A percentile compares a stretch with the other conserved stretches of the same genome.
Conservation (phyloP, 1,140 invertebrate species). For the Drosophila lacteicornis region DNA sequence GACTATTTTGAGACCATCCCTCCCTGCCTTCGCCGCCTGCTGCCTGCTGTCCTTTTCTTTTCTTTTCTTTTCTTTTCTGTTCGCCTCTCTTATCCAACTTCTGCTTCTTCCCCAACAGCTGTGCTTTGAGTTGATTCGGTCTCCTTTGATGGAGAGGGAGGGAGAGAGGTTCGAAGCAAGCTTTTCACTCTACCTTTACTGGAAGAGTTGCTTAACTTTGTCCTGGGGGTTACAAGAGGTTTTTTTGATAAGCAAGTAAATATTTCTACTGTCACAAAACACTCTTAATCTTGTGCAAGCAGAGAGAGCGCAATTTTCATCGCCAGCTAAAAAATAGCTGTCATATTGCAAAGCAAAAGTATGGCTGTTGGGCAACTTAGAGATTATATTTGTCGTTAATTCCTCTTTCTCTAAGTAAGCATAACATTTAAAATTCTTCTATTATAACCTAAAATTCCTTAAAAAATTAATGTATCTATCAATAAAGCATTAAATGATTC, state of each 20-base stretch:
- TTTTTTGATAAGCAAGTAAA: background rate
- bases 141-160: constrained; percentile 9
- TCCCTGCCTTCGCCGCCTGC: constrained; percentile 12
- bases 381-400: too few species aligned
- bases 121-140: constrained; percentile 51
- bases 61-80: constrained; percentile 21
- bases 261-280: too few species aligned
- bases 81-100: constrained; percentile 44
- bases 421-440: background rate
- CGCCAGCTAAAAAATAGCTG: too few species aligned
- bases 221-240: background rate
- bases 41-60: constrained; percentile 49
- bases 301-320: too few species aligned
- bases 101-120: constrained; percentile 52
- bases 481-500: background rate
- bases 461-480: background rate
- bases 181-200: constrained; percentile 36
- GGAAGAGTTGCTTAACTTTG: background rate
- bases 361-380: too few species aligned
- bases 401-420: background rate
- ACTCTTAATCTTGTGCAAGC: too few species aligned
- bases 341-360: too few species aligned
- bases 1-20: constrained; percentile 68
- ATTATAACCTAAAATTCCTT: background rate
- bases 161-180: constrained; percentile 8